Evolutionary conservation across 1,140 invertebrate genomes (phyloP), one percentile per base, ranked within the genome.

Genomic region (Pseudomyrmex dendroicus): DNA sequence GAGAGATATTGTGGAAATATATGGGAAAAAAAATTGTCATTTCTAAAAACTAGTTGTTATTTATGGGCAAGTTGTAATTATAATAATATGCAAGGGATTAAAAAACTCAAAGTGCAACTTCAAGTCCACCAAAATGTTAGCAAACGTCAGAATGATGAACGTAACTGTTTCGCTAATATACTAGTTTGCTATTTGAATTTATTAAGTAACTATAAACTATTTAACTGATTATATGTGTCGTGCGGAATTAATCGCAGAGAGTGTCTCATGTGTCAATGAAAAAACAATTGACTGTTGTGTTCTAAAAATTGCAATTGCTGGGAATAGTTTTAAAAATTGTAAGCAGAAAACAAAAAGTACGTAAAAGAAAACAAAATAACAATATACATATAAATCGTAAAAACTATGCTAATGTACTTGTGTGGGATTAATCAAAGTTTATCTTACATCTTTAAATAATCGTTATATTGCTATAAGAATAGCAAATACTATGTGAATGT

Each of bases 371-470:
- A 66, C 46, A 12, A 50, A 48, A 1, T 66, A 20, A n/a, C 48
- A 35, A 35, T 35, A 35, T 35, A 35, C 7, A 7, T 7, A 35
- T 35, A 35, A 7, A 35, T 35, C 5, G 35, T 35, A 7, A 35
- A 35, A 35, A 35, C 35, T 35, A 35, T 0, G 5, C 35, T 35
- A 35, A 35, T 35, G 35, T 35, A 35, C 5, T 35, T 35, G 35
- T n/a, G n/a, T 12, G 46, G 12, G 17, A 20, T 22, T 22, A 0
- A 8, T 15, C 2, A 78, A 17, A 5, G 35, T 35, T 52, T 66
- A 0, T 67, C 67, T 84, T 86, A 86, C 82, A 52, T 77, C 64
- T 35, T n/a, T 59, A 70, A 85, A 15, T 57, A 35, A 1, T 67
- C 22, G 17, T 12, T 12, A 61, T 46, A 13, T 17, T 17, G 25